These are phyloP conservation scores for Hydrolagus colliei DNA, from an alignment of 2,797 vertebrate genomes.

Conservation along the genomic window DNA sequence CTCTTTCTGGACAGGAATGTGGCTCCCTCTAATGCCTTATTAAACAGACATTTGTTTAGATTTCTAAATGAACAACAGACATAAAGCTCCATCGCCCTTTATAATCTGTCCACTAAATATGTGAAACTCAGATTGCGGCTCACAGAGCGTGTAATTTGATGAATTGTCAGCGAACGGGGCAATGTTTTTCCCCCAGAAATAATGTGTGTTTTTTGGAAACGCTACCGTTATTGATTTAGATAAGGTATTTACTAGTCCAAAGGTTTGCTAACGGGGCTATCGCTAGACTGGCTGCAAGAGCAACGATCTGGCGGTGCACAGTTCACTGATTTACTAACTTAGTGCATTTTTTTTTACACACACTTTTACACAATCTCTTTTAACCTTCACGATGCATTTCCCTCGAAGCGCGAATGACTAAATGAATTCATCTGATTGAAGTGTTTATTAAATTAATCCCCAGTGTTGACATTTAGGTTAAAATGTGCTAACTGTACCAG, in stretches of 20 bases:
- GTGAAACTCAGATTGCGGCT: conserved; percentile 19
- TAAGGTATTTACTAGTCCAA: conserved; percentile 26
- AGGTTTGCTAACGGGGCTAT: conserved; percentile 26
- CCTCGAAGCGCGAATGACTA: neutral
- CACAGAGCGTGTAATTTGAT: conserved; percentile 9
- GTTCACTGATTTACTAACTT: conserved; percentile 13
- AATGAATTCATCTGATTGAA: neutral
- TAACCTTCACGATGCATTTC: neutral
- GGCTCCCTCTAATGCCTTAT: conserved; percentile 17
- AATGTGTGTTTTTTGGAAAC: conserved; percentile 1
- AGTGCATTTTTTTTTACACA: neutral
- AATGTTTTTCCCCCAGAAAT: neutral
- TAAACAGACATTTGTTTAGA: conserved; percentile 32
- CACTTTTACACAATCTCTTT: neutral
- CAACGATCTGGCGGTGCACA: neutral
- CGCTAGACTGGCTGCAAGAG: neutral
- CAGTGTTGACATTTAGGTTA: neutral
- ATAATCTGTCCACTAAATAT: neutral
- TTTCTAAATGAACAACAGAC: conserved; percentile 29
- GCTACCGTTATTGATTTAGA: neutral
- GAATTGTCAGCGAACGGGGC: neutral
- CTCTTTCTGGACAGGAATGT: conserved; percentile 23
- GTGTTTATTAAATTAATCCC: conserved; percentile 21
- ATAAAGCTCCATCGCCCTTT: conserved; percentile 12
- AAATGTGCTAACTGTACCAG: neutral